Percentiles rank a stretch among this genome's conserved stretches.
Evolutionary conservation across 1,140 invertebrate species (phyloP).

Genomic region (Solenopsis fugax): DNA sequence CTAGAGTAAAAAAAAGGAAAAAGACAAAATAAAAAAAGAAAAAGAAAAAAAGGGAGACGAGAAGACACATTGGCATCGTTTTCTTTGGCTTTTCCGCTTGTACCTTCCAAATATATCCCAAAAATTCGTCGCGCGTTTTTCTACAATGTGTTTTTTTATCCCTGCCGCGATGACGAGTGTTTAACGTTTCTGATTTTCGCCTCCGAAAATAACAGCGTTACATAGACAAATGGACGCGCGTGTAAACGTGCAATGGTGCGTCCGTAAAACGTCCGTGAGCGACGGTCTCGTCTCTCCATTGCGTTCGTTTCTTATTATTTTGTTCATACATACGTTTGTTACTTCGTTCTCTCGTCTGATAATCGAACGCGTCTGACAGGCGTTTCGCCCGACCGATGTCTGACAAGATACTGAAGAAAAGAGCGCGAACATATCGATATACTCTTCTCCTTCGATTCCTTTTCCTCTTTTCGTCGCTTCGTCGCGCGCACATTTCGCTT

Average conservation of each 20-base stretch:
- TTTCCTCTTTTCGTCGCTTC: background rate
- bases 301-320: conserved; percentile 1
- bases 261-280: conserved; percentile 40
- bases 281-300: conserved; percentile 14
- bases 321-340: background rate
- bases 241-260: conserved; percentile 16
- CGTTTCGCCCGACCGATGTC: background rate
- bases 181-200: conserved; percentile 72
- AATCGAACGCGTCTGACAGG: background rate
- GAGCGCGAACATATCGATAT: background rate
- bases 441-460: conserved; percentile 32
- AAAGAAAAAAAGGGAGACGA: background rate
- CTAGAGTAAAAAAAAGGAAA: conserved; percentile 1
- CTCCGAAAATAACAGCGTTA: conserved; percentile 72
- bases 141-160: conserved; percentile 16
- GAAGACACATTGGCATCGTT: conserved; percentile 11
- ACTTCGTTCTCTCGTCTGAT: background rate
- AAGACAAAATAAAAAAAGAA: background rate
- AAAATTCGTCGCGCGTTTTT: conserved; percentile 6
- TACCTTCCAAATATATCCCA: background rate
- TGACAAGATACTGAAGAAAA: background rate
- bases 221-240: conserved; percentile 40
- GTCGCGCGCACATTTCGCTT: background rate
- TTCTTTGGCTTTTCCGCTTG: conserved; percentile 19
- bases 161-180: conserved; percentile 67